Percentiles rank a stretch among this genome's conserved stretches.
Conservation (phyloP, 1,140 invertebrate genomes). For the Bombus vancouverensis region DNA sequence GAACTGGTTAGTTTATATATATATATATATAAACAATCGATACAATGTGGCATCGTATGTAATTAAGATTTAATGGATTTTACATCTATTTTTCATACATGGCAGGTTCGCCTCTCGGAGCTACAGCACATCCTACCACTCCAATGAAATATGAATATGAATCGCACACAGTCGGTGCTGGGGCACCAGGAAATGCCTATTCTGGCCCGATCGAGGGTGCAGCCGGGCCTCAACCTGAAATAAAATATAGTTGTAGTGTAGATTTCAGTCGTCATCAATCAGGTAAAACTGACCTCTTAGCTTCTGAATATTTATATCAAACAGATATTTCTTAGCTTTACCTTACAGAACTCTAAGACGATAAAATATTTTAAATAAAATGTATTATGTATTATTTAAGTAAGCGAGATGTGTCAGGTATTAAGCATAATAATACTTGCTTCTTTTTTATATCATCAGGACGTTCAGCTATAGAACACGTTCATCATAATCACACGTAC, state of each 20-base stretch:
- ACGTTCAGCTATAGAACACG: slow-evolving; percentile 84
- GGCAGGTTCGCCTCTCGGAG: slow-evolving; percentile 74
- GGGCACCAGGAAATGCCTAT: slow-evolving; percentile 82
- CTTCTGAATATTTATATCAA: too few species aligned
- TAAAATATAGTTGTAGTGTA: slow-evolving; percentile 89
- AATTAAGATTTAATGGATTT: not conserved
- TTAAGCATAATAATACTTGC: not conserved
- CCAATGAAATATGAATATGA: slow-evolving; percentile 87
- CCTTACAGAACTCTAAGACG: too few species aligned
- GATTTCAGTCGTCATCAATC: slow-evolving; percentile 86
- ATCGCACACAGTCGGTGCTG: slow-evolving; percentile 81
- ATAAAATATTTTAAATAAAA: too few species aligned
- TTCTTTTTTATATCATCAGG: slow-evolving; percentile 68
- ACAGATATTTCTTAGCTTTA: too few species aligned
- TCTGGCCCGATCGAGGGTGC: slow-evolving; percentile 82
- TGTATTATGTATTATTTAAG: too few species aligned
- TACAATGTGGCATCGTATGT: too few species aligned
- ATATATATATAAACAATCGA: not conserved
- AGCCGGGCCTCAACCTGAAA: slow-evolving; percentile 84
- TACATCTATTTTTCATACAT: not conserved
- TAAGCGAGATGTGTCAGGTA: not conserved
- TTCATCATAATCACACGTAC: slow-evolving; percentile 94
- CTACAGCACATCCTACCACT: slow-evolving; percentile 80
- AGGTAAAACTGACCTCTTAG: slow-evolving; percentile 65
- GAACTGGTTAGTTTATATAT: slow-evolving; percentile 65